Evolutionary conservation across 2,797 vertebrate genomes (phyloP), one percentile per base, ranked within the genome.

Genomic region (Enteromius unitaeniatus): DNA sequence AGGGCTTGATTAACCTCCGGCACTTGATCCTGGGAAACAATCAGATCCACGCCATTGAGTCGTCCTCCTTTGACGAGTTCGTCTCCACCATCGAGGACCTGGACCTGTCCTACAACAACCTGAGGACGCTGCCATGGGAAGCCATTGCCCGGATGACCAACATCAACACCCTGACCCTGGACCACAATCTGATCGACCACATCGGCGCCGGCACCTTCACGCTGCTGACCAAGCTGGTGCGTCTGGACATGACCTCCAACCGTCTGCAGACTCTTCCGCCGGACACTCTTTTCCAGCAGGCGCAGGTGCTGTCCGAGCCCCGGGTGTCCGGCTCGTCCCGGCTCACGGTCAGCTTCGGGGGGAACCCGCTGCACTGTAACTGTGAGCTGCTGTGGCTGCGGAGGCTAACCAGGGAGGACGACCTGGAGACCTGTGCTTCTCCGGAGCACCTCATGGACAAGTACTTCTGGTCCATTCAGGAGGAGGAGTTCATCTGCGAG

Each of bases 1-100:
- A 95, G 0, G 98, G 98, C 4, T 81, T 99, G 83, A 55, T 95
- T 51, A 99, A 96, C 91, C 93, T 99, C 14, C 95, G 97, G 8
- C 98, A 98, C 91, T 95, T 99, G 78, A 98, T 98, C 85, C 93
- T 99, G 0, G 97, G 97, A 10, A 99, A 98, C 94, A 99, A 99
- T 91, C 98, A 99, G 90, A 96, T 99, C 89, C 96, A 96, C 83
- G 86, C 92, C 31, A 95, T 99, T 40, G 96, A 96, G 21, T 68
- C 92, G 0, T 94, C 93, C 0, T 92, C 97, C 9, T 99, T 99
- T 0, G 94, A 97, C 6, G 96, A 97, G 90, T 98, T 99, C 86
- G 93, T 97, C 28, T 87, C 94, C 88, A 98, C 97, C 0, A 97
- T 99, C 21, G 98, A 99, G 89, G 97, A 99, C 89, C 92, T 99